Evolutionary conservation across 37 sponge, comb jelly and placozoan genomes (phyloP).

Genomic region (Oopsacas minuta): DNA sequence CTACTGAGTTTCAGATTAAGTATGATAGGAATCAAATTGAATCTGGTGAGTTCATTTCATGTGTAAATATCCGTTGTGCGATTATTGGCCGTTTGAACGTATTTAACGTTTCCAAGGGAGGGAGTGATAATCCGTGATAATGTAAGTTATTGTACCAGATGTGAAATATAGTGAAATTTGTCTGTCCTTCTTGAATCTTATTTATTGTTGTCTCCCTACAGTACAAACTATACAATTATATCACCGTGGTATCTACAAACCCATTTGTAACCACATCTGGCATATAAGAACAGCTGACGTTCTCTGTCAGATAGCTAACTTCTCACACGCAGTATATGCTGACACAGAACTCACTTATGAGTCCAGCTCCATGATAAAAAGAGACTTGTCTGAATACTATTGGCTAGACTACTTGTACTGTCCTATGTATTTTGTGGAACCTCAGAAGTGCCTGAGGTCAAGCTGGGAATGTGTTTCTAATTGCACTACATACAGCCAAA

Average conservation of each 20-base stretch:
- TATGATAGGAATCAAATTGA: neutral
- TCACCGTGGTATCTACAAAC: neutral
- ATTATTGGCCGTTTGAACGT: too few relatives aligned
- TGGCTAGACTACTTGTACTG: conserved; percentile 15
- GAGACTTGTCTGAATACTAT: neutral
- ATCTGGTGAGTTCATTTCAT: neutral
- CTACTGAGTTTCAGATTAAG: neutral
- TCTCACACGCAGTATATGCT: neutral
- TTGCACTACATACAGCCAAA: neutral
- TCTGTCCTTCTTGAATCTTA: too few relatives aligned
- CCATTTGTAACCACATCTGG: neutral
- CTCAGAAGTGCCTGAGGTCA: neutral
- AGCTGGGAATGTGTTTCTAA: neutral
- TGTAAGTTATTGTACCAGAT: too few relatives aligned
- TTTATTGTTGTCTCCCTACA: neutral
- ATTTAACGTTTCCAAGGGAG: too few relatives aligned
- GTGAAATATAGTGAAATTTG: too few relatives aligned
- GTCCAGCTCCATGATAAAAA: neutral
- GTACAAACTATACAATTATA: neutral
- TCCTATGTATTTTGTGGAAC: neutral
- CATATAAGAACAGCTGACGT: neutral
- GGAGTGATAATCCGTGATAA: too few relatives aligned
- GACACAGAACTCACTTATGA: neutral
- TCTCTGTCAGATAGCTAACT: conserved; percentile 5
- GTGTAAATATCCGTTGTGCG: neutral